Evolutionary conservation across 2,888 invertebrate species (phyloP).

Genomic region (Tenthredo amoena): DNA sequence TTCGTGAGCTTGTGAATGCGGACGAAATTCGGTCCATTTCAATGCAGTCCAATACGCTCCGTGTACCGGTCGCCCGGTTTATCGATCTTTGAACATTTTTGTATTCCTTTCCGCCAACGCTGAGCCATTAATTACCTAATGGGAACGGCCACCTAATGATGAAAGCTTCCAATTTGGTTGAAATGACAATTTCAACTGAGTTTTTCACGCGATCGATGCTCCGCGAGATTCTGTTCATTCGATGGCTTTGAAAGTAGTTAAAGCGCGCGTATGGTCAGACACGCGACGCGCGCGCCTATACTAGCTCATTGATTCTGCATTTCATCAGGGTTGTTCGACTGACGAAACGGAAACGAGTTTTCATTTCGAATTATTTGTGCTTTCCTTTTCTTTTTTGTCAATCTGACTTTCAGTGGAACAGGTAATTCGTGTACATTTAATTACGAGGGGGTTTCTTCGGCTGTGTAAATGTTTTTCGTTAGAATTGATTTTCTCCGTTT

Average conservation of each 20-base stretch:
- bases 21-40: constrained; percentile 5
- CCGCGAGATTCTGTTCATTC: neutral
- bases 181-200: constrained; percentile 33
- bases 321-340: neutral
- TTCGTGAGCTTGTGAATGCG: neutral
- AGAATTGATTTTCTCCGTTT: neutral
- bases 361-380: neutral
- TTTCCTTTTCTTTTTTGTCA: neutral
- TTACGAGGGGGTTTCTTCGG: neutral
- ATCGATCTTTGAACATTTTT: constrained; percentile 34
- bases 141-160: neutral
- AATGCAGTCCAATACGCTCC: neutral
- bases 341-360: neutral
- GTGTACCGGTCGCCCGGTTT: neutral
- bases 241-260: neutral
- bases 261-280: constrained; percentile 4
- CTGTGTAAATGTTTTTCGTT: neutral
- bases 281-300: neutral
- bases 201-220: constrained; percentile 37
- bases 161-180: constrained; percentile 32
- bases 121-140: constrained; percentile 41
- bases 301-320: neutral
- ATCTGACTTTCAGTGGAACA: neutral
- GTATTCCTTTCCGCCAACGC: neutral
- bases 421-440: neutral